Base-by-base conservation (phyloP, 2,888 invertebrate genomes). In the Geotrupes spiniger region DNA sequence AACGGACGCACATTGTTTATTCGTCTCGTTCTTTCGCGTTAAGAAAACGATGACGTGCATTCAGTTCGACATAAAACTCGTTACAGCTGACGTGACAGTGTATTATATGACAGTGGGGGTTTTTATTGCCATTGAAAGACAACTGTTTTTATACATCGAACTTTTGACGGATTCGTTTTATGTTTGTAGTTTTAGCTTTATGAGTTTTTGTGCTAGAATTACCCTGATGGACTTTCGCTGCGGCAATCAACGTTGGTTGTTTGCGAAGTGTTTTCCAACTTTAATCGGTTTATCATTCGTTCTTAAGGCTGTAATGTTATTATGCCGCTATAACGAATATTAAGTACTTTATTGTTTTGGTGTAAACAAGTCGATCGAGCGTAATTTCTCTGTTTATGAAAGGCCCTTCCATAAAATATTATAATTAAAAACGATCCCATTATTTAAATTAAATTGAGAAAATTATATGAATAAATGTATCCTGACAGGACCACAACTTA, bases 71-170 rank as follows among this genome's bases (percentile, higher is more conserved):
- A 40, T 47, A 44, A 41, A 49, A 47, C 36, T 40, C 51, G 42
- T 44, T 46, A 39, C 52, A 49, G 58, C 53, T 61, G 62, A 62
- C 61, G 58, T 63, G 60, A 61, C 61, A 61, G 59, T 56, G 59
- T 57, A 63, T 63, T 63, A 63, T 60, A 62, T 56, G 51, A 54
- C 51, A 49, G 53, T 53, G 28, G 53, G 52, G 48, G 47, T 63
- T 64, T 64, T 64, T 64, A 64, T 60, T 52, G 60, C 60, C 59
- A 60, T 61, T 56, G 60, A 62, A 60, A 26, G 61, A 63, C 64
- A 63, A 64, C 63, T 62, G 64, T 63, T 64, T 64, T 64, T 64
- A 53, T 64, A 59, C 63, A 60, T 62, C 62, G 62, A 64, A 64
- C 58, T 63, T 63, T 63, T 60, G 61, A 63, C 58, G 60, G 56